Percentiles rank a stretch among this genome's conserved stretches.
Evolutionary conservation across 2,797 vertebrate genomes (phyloP).

Genomic region (Pangasius larnaudii): DNA sequence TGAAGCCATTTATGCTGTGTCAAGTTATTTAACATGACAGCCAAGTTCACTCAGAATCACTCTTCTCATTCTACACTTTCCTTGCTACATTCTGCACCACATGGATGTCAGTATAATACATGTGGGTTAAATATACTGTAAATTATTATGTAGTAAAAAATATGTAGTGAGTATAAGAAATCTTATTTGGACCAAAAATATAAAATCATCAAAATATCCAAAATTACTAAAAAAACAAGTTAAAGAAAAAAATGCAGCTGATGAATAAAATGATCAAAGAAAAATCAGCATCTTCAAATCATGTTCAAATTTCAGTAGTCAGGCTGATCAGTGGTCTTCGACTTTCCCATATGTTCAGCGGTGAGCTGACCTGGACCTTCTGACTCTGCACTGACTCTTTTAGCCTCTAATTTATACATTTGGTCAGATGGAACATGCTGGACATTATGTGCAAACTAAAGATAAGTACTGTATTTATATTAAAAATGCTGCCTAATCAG

Average conservation of each 20-base stretch:
- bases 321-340: background rate
- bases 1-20: background rate
- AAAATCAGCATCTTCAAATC: background rate
- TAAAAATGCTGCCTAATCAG: background rate
- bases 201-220: background rate
- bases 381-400: background rate
- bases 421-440: background rate
- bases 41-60: background rate
- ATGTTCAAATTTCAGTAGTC: no score
- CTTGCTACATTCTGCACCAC: background rate
- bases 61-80: background rate
- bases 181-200: background rate
- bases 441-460: background rate
- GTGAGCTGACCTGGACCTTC: background rate
- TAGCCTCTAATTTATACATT: background rate
- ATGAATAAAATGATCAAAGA: background rate
- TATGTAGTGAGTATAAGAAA: background rate
- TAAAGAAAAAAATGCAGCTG: background rate
- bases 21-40: conserved; percentile 2
- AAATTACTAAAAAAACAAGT: background rate
- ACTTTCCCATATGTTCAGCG: background rate
- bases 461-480: background rate
- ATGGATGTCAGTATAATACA: background rate
- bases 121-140: background rate
- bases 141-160: no score